Conservation (phyloP, 2,113 vertebrate species). For the Xenotilapia caudafasciata region DNA sequence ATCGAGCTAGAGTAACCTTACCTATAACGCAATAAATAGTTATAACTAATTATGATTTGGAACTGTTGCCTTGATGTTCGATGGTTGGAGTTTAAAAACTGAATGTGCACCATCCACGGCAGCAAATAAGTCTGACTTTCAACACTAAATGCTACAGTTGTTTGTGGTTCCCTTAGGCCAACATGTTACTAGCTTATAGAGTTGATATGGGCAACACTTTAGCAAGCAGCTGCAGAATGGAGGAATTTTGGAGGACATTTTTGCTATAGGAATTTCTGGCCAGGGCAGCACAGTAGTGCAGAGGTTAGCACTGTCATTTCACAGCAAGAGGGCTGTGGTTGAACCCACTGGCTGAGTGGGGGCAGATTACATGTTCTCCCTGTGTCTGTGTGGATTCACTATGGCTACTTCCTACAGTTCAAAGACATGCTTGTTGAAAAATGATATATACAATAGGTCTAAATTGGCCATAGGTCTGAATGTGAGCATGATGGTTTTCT, state of each 20-base stretch:
- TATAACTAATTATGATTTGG: not conserved
- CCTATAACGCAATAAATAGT: not conserved
- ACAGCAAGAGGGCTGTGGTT: not conserved
- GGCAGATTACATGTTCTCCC: not conserved
- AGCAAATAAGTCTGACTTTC: not conserved
- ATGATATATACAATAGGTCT: not conserved
- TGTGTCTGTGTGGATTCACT: not conserved
- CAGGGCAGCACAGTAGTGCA: not conserved
- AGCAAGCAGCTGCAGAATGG: not conserved
- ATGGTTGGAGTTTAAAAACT: not conserved
- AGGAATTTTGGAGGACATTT: not conserved
- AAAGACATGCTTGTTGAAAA: not conserved
- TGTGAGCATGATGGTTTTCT: not conserved
- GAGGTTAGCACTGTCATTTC: not conserved
- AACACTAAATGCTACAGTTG: not conserved
- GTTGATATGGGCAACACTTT: not conserved
- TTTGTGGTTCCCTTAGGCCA: not conserved
- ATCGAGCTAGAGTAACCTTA: not conserved
- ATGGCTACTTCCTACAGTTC: not conserved
- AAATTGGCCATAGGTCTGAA: not conserved
- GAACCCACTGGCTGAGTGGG: not conserved
- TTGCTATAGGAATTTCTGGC: not conserved
- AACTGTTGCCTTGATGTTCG: rapidly evolving
- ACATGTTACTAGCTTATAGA: not conserved
- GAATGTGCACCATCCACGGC: not conserved